Conservation (phyloP, 1,140 invertebrate species). For the Mercenaria mercenaria region DNA sequence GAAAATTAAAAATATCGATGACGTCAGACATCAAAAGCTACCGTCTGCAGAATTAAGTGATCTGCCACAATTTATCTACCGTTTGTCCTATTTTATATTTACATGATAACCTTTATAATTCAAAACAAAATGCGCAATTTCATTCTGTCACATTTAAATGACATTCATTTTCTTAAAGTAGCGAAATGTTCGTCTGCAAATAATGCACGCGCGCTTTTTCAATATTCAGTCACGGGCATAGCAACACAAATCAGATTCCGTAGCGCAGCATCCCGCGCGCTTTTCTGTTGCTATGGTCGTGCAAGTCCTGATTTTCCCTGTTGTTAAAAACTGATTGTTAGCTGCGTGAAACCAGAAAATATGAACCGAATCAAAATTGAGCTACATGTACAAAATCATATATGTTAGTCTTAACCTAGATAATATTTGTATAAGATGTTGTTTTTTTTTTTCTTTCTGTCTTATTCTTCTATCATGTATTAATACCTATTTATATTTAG, state of each 20-base stretch:
- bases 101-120: not conserved
- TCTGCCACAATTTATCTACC: not conserved
- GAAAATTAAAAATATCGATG: constrained; percentile 36
- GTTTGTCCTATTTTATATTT: not conserved
- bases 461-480: too few relatives aligned
- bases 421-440: too few relatives aligned
- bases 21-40: constrained; percentile 27
- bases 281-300: constrained; percentile 33
- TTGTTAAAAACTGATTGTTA: not conserved
- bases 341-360: not conserved
- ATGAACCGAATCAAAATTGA: too few relatives aligned
- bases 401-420: too few relatives aligned
- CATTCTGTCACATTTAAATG: not conserved
- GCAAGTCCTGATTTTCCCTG: not conserved
- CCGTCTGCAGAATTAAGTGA: constrained; percentile 18
- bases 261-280: constrained; percentile 13
- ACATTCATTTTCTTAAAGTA: constrained; percentile 3
- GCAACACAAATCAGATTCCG: constrained; percentile 39
- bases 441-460: too few relatives aligned
- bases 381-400: too few relatives aligned
- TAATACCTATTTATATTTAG: too few relatives aligned
- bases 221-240: constrained; percentile 26
- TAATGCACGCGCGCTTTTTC: constrained; percentile 25
- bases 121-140: constrained; percentile 14
- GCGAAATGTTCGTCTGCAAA: not conserved